Base-by-base conservation (phyloP, 2,113 vertebrate species). In the Muntiacus reevesi region DNA sequence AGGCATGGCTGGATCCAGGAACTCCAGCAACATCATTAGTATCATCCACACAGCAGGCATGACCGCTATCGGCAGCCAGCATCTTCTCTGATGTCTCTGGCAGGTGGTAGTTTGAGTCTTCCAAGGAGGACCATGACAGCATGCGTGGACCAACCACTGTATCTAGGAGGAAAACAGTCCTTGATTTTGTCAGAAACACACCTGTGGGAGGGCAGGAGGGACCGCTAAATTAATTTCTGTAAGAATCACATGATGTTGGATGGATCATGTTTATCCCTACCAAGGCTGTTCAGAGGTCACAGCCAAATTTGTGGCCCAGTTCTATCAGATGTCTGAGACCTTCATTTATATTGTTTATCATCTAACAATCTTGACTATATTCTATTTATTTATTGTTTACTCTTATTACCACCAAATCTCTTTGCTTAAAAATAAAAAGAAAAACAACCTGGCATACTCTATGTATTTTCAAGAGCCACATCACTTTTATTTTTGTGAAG, bases 1-100 rank as follows among this genome's bases (percentile, higher is more conserved):
- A 91, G 87, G 81, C 45, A 40, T 59, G 25, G n/a, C 30, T 97
- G n/a, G 28, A 78, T 85, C 92, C 92, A 93, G 91, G 91, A 89
- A 27, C 67, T 28, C 67, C 21, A 60, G 43, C 16, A 16, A 52
- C 28, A 27, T 81, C 27, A 0, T 16, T n/a, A 30, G 52, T 27
- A 1, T 13, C 17, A 28, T 59, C 40, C n/a, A 67, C 16, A 6
- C 36, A 45, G 50, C 25, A 86, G 78, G 30, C 2, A 8, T 0
- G 4, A 12, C 2, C 25, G 21, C 15, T 14, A 4, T 28, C 23
- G 19, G 76, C 78, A 64, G 52, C n/a, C 27, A 8, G 0, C 81
- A 2, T 25, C 52, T 52, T 36, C 43, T 28, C 30, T 23, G 59
- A 15, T 45, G 11, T 28, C 55, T 83, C 81, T 67, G 78, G 62